Conservation (phyloP, 1,140 invertebrate species). For the Atopsyche davidsoni region DNA sequence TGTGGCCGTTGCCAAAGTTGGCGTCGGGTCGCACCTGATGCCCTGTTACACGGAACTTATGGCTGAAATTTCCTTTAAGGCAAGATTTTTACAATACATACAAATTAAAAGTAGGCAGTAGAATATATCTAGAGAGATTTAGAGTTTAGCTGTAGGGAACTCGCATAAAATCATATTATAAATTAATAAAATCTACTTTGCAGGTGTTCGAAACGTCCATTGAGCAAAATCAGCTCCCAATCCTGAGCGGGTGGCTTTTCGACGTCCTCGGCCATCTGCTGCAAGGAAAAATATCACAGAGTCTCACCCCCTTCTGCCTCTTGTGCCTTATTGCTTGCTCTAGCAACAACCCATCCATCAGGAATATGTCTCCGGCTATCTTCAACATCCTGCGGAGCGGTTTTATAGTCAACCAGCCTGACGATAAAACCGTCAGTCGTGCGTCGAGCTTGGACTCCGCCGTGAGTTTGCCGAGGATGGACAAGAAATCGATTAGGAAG, state of each 20-base stretch:
- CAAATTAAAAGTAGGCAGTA: background rate
- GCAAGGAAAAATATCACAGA: slow-evolving; percentile 36
- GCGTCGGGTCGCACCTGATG: slow-evolving; percentile 27
- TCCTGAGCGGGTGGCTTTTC: slow-evolving; percentile 46
- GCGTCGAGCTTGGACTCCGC: too few species aligned
- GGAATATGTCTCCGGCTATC: slow-evolving; percentile 33
- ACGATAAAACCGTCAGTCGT: background rate
- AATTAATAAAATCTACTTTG: slow-evolving; percentile 14
- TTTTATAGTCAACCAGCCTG: too few species aligned
- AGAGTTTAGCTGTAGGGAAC: background rate
- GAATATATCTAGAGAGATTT: background rate
- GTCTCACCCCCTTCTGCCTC: slow-evolving; percentile 37
- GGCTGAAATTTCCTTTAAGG: slow-evolving; percentile 41
- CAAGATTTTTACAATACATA: slow-evolving; percentile 26
- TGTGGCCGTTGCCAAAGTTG: slow-evolving; percentile 33
- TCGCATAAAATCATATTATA: background rate
- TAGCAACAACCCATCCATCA: slow-evolving; percentile 36
- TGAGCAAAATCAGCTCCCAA: slow-evolving; percentile 40
- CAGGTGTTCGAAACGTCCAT: slow-evolving; percentile 47
- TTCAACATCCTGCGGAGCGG: slow-evolving; percentile 35
- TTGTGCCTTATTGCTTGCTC: slow-evolving; percentile 39
- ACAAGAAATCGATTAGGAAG: background rate
- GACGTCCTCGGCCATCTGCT: slow-evolving; percentile 42
- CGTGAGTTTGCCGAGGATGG: too few species aligned
- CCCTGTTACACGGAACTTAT: slow-evolving; percentile 33